Evolutionary conservation across 64 coral and sea anemone species (phyloP), one percentile per base, ranked within the genome.

Genomic region (Stylophora pistillata): DNA sequence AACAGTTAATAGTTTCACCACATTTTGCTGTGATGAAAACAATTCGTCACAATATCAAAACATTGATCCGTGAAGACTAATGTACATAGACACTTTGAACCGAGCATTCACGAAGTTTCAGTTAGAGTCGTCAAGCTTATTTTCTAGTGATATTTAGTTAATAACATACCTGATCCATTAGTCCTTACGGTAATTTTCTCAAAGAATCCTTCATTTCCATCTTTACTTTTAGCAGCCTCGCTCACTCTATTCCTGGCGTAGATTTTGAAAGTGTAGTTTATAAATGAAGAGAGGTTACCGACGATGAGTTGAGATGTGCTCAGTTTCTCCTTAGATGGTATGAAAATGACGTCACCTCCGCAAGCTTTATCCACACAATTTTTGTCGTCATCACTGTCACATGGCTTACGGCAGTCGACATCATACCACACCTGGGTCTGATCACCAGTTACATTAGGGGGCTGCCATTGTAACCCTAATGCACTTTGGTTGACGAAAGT

Each of bases 221-320:
- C 2, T 41, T 41, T 41, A 2, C 52, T 55, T 28, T 55, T 57
- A 17, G 76, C 76, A 0, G 56, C n/a, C 3, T 57, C 47, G 13
- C 76, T 78, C 23, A 78, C 76, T 57, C 76, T 55, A 23, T 78
- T 78, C 76, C 23, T 78, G 4, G 76, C 20, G 52, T 20, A 54
- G 13, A 78, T 57, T 78, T 57, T 78, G 23, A 52, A 56, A 0
- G 76, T 56, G 76, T 78, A 78, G 34, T 78, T 78, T 25, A 28
- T 52, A 52, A 56, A 78, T 23, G 53, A 57, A 29, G 52, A 0
- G 17, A 78, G 76, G 57, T 78, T 78, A 0, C 7, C 29, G 12
- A 53, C 53, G 0, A 47, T 56, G 2, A 57, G 15, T 7, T 13
- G 7, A 26, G 18, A 56, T 5, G 0, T n/a, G 2, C n/a, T 78